These are phyloP conservation scores for Tetranychus cinnabarinus DNA, from an alignment of 1,140 invertebrate genomes.

Conservation along the genomic window DNA sequence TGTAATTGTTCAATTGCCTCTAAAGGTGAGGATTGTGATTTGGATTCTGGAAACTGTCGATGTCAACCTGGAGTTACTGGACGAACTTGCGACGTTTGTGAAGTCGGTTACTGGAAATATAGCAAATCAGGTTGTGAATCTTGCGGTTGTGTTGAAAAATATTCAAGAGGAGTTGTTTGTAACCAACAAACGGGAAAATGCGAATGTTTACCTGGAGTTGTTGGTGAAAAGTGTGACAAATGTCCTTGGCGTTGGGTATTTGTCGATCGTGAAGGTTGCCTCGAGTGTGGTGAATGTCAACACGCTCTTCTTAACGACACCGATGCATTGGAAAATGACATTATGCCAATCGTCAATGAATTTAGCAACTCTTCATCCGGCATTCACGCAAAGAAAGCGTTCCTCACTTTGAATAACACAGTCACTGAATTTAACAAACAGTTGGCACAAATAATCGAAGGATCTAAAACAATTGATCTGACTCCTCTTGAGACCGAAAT, in stretches of 20 bases:
- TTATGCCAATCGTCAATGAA: constrained; percentile 38
- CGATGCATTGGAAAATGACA: constrained; percentile 36
- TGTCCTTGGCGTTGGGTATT: constrained; percentile 66
- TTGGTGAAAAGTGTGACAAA: constrained; percentile 78
- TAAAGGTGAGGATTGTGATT: constrained; percentile 55
- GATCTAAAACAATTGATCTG: not conserved
- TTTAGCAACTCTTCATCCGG: constrained; percentile 45
- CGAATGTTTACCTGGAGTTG: constrained; percentile 75
- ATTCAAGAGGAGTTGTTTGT: constrained; percentile 66
- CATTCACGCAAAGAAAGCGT: constrained; percentile 38
- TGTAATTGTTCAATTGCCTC: constrained; percentile 64
- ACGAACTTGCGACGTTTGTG: constrained; percentile 59
- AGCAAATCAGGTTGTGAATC: constrained; percentile 51
- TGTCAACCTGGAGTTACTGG: constrained; percentile 50
- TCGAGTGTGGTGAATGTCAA: constrained; percentile 63
- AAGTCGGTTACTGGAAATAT: constrained; percentile 84
- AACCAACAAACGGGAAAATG: constrained; percentile 71
- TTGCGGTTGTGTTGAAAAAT: constrained; percentile 66
- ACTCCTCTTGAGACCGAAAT: not conserved
- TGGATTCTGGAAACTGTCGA: constrained; percentile 32
- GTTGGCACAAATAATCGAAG: not conserved
- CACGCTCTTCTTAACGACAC: constrained; percentile 64
- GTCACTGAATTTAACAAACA: constrained; percentile 27
- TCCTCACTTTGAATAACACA: constrained; percentile 42
- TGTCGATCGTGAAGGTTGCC: constrained; percentile 30